These are phyloP conservation scores for Eciton burchellii DNA, from an alignment of 1,140 invertebrate genomes.

Conservation along the genomic window DNA sequence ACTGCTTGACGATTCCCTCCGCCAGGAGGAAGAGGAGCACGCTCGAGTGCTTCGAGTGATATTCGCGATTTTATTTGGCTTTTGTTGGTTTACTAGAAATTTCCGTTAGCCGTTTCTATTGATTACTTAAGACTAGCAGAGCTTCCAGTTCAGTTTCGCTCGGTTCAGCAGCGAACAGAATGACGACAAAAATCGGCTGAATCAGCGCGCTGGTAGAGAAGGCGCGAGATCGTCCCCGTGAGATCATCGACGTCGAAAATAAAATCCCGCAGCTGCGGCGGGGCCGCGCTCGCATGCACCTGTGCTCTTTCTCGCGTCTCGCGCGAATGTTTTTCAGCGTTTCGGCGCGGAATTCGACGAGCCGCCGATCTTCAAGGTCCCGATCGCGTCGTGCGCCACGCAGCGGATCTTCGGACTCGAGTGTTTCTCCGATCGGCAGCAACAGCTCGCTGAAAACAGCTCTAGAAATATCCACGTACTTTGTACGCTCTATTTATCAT, in stretches of 20 bases:
- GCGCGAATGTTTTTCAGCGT: slow-evolving; percentile 35
- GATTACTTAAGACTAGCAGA: too few relatives aligned
- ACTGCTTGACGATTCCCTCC: neutral
- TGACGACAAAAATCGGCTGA: too few relatives aligned
- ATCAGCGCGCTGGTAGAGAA: too few relatives aligned
- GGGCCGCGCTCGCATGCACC: slow-evolving; percentile 56
- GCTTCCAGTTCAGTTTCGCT: too few relatives aligned
- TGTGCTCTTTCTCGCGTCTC: slow-evolving; percentile 54
- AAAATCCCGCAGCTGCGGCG: slow-evolving; percentile 59
- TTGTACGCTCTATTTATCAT: slow-evolving; percentile 17
- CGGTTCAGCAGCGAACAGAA: too few relatives aligned
- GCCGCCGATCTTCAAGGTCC: slow-evolving; percentile 30
- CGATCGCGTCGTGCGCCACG: neutral
- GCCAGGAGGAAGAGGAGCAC: too few relatives aligned
- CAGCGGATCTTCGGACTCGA: neutral
- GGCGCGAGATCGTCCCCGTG: slow-evolving; percentile 28
- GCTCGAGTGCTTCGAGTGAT: too few relatives aligned
- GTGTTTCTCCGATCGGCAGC: neutral
- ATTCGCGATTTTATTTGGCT: too few relatives aligned
- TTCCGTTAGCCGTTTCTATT: too few relatives aligned
- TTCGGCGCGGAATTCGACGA: slow-evolving; percentile 18
- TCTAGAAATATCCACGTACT: slow-evolving; percentile 33
- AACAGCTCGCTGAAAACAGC: neutral
- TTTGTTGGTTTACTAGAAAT: too few relatives aligned
- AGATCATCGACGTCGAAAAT: slow-evolving; percentile 53